A percentile compares a stretch with the other conserved stretches of the same genome.
Evolutionary conservation across 2,888 invertebrate genomes (phyloP).

Genomic region (Phortica magna): DNA sequence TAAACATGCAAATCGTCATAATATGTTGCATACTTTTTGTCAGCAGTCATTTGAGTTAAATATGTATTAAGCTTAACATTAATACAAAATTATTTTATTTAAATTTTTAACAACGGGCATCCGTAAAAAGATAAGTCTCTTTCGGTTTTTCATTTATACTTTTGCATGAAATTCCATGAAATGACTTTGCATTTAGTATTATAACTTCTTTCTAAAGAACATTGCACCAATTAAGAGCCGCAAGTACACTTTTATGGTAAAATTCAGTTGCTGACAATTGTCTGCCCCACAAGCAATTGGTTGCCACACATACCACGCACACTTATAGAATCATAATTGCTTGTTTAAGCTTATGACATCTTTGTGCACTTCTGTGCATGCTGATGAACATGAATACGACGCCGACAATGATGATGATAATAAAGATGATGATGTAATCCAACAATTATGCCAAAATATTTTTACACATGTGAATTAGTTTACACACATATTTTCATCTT

Average conservation of each 20-base stretch:
- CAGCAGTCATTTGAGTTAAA: too few species aligned
- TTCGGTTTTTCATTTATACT: neutral
- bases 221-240: neutral
- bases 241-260: neutral
- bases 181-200: neutral
- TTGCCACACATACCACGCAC: neutral
- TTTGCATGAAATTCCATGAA: neutral
- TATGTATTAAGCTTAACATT: too few species aligned
- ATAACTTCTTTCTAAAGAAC: neutral
- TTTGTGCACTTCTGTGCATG: slow-evolving; percentile 18
- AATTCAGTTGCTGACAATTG: neutral
- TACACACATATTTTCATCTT: neutral
- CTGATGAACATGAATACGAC: neutral
- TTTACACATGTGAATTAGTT: neutral
- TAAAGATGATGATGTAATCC: slow-evolving; percentile 1
- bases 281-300: neutral
- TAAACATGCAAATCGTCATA: too few species aligned
- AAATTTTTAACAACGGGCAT: too few species aligned
- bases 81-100: too few species aligned
- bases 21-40: too few species aligned
- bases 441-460: slow-evolving; percentile 27
- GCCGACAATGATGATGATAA: neutral
- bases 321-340: slow-evolving; percentile 10
- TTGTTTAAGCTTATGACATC: slow-evolving; percentile 22
- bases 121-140: neutral